Percentiles rank a stretch among this genome's conserved stretches.
These are phyloP conservation scores for Pangasius sanitwongsei DNA, from an alignment of 2,797 vertebrate genomes.

Conservation along the genomic window DNA sequence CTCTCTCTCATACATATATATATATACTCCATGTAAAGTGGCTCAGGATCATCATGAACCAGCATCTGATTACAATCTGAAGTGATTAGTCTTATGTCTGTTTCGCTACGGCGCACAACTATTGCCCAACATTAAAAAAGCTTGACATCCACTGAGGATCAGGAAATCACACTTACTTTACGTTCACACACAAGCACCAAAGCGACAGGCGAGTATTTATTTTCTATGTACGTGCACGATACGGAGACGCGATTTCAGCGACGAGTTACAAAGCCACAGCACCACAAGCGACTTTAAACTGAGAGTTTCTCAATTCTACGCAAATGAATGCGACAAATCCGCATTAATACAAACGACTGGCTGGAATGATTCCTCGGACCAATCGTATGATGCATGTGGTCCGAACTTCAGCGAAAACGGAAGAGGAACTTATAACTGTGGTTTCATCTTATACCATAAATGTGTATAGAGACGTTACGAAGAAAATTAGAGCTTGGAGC, in stretches of 20 bases:
- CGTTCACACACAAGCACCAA: neutral
- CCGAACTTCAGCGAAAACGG: neutral
- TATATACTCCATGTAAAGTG: neutral
- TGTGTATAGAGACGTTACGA: neutral
- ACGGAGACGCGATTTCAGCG: neutral
- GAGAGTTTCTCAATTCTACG: neutral
- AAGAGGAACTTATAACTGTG: neutral
- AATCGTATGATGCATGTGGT: neutral
- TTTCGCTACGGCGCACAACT: neutral
- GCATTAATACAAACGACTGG: too few species aligned
- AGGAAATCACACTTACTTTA: neutral
- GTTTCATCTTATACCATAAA: neutral
- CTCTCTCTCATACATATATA: neutral
- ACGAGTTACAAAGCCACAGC: neutral
- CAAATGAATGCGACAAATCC: neutral
- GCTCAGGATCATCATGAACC: too few species aligned
- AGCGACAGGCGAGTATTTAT: neutral
- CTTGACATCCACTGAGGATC: neutral
- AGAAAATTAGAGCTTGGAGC: neutral
- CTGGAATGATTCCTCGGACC: neutral
- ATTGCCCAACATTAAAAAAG: neutral
- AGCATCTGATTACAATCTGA: neutral
- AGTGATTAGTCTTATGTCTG: neutral
- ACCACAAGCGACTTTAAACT: neutral
- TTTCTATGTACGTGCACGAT: too few species aligned